Conservation (phyloP, 2,113 vertebrate genomes). For the Sinocyclocheilus anshuiensis region DNA sequence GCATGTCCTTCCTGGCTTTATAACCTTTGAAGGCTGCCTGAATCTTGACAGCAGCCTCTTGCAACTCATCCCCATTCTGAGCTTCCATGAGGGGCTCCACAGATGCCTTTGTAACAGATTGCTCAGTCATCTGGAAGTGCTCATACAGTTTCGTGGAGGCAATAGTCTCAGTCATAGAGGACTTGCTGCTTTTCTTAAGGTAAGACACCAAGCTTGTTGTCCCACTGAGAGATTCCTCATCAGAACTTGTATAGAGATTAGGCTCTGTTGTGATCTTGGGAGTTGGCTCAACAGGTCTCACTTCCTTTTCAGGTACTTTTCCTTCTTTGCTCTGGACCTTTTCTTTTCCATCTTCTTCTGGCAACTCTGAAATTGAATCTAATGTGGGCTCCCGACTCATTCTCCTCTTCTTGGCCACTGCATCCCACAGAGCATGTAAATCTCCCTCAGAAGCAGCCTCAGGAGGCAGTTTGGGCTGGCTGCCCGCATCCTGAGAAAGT, state of each 20-base stretch:
- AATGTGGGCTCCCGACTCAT: constrained; percentile 96
- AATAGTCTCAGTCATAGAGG: constrained; percentile 61
- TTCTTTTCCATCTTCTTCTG: constrained; percentile 84
- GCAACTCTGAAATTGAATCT: constrained; percentile 91
- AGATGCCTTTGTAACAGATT: constrained; percentile 66
- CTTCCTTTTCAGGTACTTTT: constrained; percentile 65
- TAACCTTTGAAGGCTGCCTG: constrained; percentile 97
- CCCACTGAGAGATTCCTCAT: constrained; percentile 83
- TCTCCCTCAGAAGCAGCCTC: constrained; percentile 93
- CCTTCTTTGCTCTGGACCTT: constrained; percentile 66
- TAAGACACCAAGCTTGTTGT: constrained; percentile 82
- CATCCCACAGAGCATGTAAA: constrained; percentile 91
- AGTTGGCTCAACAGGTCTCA: constrained; percentile 64
- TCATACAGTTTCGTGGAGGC: constrained; percentile 76
- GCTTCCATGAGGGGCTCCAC: constrained; percentile 66
- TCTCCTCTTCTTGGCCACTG: constrained; percentile 86
- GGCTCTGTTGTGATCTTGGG: constrained; percentile 73
- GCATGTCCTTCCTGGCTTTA: constrained; percentile 91
- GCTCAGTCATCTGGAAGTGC: constrained; percentile 74
- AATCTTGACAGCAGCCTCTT: constrained; percentile 90
- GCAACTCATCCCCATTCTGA: constrained; percentile 75
- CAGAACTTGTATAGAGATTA: constrained; percentile 80
- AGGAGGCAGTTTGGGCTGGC: constrained; percentile 87
- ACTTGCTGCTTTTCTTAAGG: constrained; percentile 85
- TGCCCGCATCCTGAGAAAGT: constrained; percentile 61